A percentile compares a stretch with the other conserved stretches of the same genome.
These are phyloP conservation scores for Tenthredo mesomela DNA, from an alignment of 2,888 invertebrate species.

Conservation along the genomic window DNA sequence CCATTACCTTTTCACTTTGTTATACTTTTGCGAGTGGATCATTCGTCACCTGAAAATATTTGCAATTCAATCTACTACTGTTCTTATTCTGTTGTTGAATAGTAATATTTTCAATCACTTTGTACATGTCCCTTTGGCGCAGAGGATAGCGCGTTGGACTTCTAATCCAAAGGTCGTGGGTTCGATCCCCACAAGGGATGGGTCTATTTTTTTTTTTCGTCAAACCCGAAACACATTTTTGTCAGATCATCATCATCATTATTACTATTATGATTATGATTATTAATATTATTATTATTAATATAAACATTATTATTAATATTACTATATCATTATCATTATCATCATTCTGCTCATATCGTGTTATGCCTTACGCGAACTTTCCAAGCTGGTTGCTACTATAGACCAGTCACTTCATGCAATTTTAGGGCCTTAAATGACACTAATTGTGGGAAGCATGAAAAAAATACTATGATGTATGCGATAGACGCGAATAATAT, in stretches of 20 bases:
- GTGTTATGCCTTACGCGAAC: not conserved
- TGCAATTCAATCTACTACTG: not conserved
- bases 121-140: constrained; percentile 74
- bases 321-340: not conserved
- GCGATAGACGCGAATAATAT: too few relatives aligned
- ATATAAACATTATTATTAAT: not conserved
- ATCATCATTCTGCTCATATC: not conserved
- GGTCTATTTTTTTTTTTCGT: constrained; percentile 59
- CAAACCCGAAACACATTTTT: not conserved
- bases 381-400: not conserved
- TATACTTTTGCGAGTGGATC: not conserved
- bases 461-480: too few relatives aligned
- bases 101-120: not conserved
- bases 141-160: constrained; percentile 77
- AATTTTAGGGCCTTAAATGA: too few relatives aligned
- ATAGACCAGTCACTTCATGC: too few relatives aligned
- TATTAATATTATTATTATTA: not conserved
- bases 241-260: not conserved
- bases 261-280: not conserved
- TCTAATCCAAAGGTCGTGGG: constrained; percentile 77
- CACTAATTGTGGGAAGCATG: too few relatives aligned
- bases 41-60: not conserved
- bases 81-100: not conserved
- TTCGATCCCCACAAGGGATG: constrained; percentile 77
- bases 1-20: not conserved